A percentile compares a stretch with the other conserved stretches of the same genome.
These are phyloP conservation scores for Thamnophis elegans DNA, from an alignment of 2,797 vertebrate species.

Conservation along the genomic window DNA sequence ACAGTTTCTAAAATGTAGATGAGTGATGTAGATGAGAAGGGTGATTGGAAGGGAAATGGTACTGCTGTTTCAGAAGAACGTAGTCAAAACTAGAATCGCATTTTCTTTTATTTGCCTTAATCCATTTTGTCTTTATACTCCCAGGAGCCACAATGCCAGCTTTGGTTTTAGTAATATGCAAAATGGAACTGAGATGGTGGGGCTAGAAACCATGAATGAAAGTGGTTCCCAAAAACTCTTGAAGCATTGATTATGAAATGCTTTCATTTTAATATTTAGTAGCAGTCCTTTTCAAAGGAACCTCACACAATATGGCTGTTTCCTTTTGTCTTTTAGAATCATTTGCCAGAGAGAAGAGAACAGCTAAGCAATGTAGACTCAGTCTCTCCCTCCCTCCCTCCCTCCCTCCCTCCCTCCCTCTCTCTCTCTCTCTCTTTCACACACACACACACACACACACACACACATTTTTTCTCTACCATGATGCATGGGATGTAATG, in stretches of 20 bases:
- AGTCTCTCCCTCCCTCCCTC: background rate
- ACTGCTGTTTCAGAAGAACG: background rate
- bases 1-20: background rate
- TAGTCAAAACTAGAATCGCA: background rate
- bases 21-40: background rate
- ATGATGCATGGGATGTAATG: background rate
- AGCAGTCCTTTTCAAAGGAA: slow-evolving; percentile 15
- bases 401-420: too few relatives aligned
- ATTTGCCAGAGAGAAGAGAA: background rate
- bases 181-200: background rate
- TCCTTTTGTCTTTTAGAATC: slow-evolving; percentile 7
- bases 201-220: slow-evolving; percentile 8
- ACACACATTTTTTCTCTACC: background rate
- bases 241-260: background rate
- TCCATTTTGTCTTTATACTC: slow-evolving; percentile 11
- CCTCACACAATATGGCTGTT: background rate
- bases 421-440: too few relatives aligned
- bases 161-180: background rate
- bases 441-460: background rate
- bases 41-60: background rate
- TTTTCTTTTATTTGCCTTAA: background rate
- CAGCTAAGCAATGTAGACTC: background rate
- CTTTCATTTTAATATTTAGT: slow-evolving; percentile 6
- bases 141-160: background rate
- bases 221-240: background rate